Percentiles rank a stretch among this genome's conserved stretches.
Conservation (phyloP, 2,113 vertebrate genomes). For the Leptosomus discolor region DNA sequence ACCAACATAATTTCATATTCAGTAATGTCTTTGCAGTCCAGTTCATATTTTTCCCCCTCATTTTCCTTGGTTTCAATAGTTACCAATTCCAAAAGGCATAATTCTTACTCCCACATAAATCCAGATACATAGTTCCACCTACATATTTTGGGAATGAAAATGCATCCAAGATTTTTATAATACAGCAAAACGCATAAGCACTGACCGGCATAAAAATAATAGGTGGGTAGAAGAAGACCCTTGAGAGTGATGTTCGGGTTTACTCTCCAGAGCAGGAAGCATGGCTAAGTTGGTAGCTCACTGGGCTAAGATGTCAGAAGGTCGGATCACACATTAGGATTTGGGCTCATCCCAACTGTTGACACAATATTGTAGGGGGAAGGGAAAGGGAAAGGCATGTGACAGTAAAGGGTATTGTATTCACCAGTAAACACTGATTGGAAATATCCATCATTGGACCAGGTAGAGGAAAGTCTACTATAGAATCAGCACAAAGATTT, state of each 20-base stretch:
- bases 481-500: neutral
- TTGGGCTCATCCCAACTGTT: constrained; percentile 31
- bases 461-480: neutral
- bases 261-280: neutral
- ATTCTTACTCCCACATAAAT: neutral
- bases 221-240: neutral
- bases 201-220: neutral
- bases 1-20: neutral
- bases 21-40: neutral
- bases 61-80: neutral
- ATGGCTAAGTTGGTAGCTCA: neutral
- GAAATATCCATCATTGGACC: neutral
- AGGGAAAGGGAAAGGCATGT: constrained; percentile 2
- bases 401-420: neutral
- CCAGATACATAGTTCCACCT: neutral
- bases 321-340: constrained; percentile 15
- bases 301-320: neutral
- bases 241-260: neutral
- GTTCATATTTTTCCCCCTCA: neutral
- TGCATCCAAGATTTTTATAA: neutral
- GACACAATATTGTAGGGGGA: neutral
- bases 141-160: neutral
- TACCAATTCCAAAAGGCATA: neutral
- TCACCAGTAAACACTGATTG: neutral
- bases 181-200: neutral